phyloP scores from a whole-genome alignment of 2,797 vertebrate genomes.

The Sphenodon punctatus region DNA sequence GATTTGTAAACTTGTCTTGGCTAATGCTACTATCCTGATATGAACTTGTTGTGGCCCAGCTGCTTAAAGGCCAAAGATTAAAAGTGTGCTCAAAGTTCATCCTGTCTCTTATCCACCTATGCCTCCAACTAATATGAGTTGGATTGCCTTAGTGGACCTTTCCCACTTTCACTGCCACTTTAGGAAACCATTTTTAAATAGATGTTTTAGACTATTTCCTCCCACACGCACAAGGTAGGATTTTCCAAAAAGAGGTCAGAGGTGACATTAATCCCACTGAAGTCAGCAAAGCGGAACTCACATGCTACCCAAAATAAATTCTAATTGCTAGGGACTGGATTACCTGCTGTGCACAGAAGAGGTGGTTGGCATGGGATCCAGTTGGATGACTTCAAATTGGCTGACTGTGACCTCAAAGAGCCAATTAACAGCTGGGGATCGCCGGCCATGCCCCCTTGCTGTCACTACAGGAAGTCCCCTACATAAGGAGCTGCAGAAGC shows the following conservation, averaged over 20 bases:
- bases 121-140: constrained; percentile 7
- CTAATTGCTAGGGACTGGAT: not conserved
- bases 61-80: constrained; percentile 65
- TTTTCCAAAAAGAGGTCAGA: constrained; percentile 7
- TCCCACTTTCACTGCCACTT: constrained; percentile 40
- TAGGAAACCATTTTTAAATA: constrained; percentile 21
- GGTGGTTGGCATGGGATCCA: rapidly evolving
- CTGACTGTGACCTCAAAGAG: not conserved
- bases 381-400: not conserved
- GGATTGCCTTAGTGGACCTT: constrained; percentile 4
- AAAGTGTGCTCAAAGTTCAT: constrained; percentile 57
- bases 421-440: rapidly evolving
- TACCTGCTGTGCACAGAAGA: rapidly evolving
- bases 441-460: not conserved
- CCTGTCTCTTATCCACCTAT: constrained; percentile 4
- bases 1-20: constrained; percentile 54
- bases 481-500: too few relatives aligned
- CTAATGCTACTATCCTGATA: constrained; percentile 54
- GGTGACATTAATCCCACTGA: constrained; percentile 19
- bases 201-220: constrained; percentile 26
- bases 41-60: constrained; percentile 59
- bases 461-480: not conserved
- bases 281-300: not conserved
- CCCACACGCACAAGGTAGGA: not conserved
- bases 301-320: rapidly evolving